Evolutionary conservation across 2,797 vertebrate genomes (phyloP), one percentile per base, ranked within the genome.

Genomic region (Naso thynnoides): DNA sequence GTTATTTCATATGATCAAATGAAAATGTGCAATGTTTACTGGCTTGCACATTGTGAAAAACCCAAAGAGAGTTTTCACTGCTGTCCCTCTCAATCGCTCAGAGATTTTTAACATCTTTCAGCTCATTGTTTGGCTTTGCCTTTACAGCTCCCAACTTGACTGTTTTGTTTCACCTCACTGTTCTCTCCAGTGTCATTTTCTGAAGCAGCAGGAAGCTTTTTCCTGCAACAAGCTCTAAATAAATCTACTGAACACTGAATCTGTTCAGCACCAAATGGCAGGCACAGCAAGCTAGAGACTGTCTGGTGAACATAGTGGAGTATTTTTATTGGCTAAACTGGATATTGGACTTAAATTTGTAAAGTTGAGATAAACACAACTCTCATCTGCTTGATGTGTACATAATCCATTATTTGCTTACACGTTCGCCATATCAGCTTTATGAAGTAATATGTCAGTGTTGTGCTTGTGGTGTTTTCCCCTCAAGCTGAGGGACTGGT

Each of bases 401-500:
- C 16, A 41, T 45, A 45, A 5, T 27, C 16, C 1, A 11, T 41
- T 31, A 7, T 63, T 63, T 39, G 33, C 18, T 27, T 9, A 41
- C 36, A 29, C 27, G 23, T n/a, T 41, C 1, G 14, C 61, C 11
- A 50, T 10, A 4, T 65, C 13, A 31, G 29, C 38, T n/a, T 50
- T 39, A 49, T 62, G 16, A 50, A 11, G 33, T 41, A 15, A 53
- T 26, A 38, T 11, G 31, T 26, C 60, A 49, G 5, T 53, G 24
- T 24, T 36, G 60, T 9, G 24, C 10, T n/a, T 64, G 48, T 39
- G 11, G 33, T 10, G 16, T 27, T n/a, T 16, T 47, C 11, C 16
- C 1, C 8, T n/a, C 23, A 33, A 4, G 26, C 31, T 14, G 41
- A 84, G 72, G 58, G 66, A 68, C 72, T 69, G 71, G 59, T 71